Conservation (phyloP, 2,113 vertebrate species). For the Dissostichus mawsoni region DNA sequence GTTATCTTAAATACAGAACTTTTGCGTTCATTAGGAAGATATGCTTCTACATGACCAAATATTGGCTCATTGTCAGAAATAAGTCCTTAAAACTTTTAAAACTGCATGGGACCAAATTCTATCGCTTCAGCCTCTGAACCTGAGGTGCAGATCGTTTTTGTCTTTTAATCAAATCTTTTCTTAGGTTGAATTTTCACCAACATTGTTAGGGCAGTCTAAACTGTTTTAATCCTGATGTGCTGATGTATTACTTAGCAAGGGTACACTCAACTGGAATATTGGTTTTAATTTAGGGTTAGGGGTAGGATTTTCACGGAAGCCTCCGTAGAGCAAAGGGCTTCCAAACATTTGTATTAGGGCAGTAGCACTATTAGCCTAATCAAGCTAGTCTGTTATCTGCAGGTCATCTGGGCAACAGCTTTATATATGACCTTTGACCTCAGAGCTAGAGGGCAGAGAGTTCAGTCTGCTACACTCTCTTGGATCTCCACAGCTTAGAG, state of each 20-base stretch:
- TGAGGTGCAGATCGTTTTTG: neutral
- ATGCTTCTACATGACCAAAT: neutral
- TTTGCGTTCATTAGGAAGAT: neutral
- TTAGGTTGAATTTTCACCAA: neutral
- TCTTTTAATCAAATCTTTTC: too few species aligned
- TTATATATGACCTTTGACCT: constrained; percentile 53
- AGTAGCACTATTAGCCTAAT: constrained; percentile 34
- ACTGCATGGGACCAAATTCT: neutral
- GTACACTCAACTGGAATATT: constrained; percentile 20
- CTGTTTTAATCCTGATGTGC: constrained; percentile 16
- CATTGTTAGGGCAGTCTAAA: neutral
- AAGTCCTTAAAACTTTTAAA: neutral
- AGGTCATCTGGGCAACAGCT: constrained; percentile 44
- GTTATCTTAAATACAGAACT: neutral
- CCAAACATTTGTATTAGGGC: constrained; percentile 36
- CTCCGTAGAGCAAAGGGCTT: constrained; percentile 41
- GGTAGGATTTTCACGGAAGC: neutral
- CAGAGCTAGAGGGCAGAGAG: constrained; percentile 27
- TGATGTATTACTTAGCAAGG: neutral
- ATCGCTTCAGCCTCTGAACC: neutral
- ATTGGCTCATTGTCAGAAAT: neutral
- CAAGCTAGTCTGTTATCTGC: constrained; percentile 27
- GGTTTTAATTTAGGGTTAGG: neutral
- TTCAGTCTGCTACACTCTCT: constrained; percentile 20
- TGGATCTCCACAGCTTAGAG: constrained; percentile 34